Conservation (phyloP, 2,888 invertebrate species). For the Tanypteryx hageni region DNA sequence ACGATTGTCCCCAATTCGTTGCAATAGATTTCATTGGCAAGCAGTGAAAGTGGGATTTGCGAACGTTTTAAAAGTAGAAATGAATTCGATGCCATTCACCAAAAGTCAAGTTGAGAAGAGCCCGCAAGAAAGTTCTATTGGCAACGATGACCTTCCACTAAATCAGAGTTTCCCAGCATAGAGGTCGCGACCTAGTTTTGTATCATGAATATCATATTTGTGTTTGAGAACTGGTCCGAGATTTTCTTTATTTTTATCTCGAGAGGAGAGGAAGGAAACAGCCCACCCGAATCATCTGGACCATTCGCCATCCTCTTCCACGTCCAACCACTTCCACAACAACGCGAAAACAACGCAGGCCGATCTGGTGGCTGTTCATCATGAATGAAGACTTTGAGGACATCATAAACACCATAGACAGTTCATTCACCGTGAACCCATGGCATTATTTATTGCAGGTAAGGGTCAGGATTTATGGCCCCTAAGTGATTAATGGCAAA, state of each 20-base stretch:
- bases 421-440: too few relatives aligned
- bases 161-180: too few relatives aligned
- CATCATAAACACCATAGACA: too few relatives aligned
- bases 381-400: neutral
- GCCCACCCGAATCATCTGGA: neutral
- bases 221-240: too few relatives aligned
- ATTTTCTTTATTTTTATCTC: too few relatives aligned
- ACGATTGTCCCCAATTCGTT: neutral
- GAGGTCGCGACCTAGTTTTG: too few relatives aligned
- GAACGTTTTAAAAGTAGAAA: neutral
- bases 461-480: too few relatives aligned
- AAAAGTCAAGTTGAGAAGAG: neutral
- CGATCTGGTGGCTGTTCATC: neutral
- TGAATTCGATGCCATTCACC: neutral
- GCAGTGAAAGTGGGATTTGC: neutral
- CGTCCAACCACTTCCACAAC: constrained; percentile 67
- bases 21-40: too few relatives aligned
- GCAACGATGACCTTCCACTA: neutral
- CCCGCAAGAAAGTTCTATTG: neutral
- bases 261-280: too few relatives aligned
- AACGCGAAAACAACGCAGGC: constrained; percentile 64
- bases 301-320: constrained; percentile 69
- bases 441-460: too few relatives aligned
- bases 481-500: too few relatives aligned
- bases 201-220: too few relatives aligned